Evolutionary conservation across 2,113 vertebrate species (phyloP).

Genomic region (Oplegnathus fasciatus): DNA sequence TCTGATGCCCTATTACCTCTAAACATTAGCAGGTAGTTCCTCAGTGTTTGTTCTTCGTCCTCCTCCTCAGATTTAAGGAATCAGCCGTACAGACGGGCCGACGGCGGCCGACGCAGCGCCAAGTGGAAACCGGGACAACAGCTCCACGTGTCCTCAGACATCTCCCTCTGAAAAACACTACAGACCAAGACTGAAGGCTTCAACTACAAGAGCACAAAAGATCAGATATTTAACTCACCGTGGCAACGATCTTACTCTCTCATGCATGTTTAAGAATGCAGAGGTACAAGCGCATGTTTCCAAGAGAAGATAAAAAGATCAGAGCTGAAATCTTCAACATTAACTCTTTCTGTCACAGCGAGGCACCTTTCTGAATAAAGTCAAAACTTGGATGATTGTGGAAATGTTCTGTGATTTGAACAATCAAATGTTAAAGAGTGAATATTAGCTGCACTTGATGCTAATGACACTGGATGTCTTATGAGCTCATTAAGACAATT

Average conservation of each 20-base stretch:
- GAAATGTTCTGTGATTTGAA: constrained; percentile 26
- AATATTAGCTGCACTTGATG: not conserved
- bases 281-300: constrained; percentile 11
- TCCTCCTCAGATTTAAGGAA: constrained; percentile 88
- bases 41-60: not conserved
- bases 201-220: not conserved
- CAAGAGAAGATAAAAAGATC: no score
- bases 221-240: not conserved
- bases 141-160: constrained; percentile 89
- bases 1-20: no score
- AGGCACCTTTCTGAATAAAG: not conserved
- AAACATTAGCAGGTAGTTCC: not conserved
- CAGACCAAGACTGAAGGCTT: not conserved
- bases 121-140: constrained; percentile 87
- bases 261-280: not conserved
- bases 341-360: not conserved
- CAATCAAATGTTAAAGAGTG: constrained; percentile 11
- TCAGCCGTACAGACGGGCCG: constrained; percentile 92
- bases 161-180: constrained; percentile 84
- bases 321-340: no score
- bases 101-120: constrained; percentile 87
- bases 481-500: constrained; percentile 17
- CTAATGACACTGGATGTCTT: constrained; percentile 37
- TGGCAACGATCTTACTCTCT: not conserved
- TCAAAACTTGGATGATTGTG: not conserved